phyloP scores from a whole-genome alignment of 2,113 vertebrate genomes.

The Tauraco erythrolophus region DNA sequence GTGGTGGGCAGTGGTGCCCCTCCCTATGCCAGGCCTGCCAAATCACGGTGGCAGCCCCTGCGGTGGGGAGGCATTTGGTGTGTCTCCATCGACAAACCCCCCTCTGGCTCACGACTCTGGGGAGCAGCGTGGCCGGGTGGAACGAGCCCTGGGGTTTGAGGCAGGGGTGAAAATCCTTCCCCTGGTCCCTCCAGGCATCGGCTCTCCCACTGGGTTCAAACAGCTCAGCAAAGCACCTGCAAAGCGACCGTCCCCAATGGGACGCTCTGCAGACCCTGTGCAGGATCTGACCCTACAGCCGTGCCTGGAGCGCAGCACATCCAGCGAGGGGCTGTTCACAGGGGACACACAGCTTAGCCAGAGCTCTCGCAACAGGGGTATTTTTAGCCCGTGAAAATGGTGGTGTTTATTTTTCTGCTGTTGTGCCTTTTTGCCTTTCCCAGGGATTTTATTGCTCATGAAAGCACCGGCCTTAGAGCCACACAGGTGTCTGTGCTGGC shows the following conservation, averaged over 20 bases:
- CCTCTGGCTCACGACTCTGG: fast-evolving
- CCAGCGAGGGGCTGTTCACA: neutral
- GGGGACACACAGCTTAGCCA: neutral
- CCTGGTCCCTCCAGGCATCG: neutral
- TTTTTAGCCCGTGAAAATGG: neutral
- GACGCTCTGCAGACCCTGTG: neutral
- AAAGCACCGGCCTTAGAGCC: neutral
- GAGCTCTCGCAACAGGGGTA: neutral
- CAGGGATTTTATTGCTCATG: neutral
- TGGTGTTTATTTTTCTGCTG: neutral
- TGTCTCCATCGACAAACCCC: fast-evolving
- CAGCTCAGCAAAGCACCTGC: neutral
- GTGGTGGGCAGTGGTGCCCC: neutral
- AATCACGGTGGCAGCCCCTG: fast-evolving
- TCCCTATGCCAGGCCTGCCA: neutral
- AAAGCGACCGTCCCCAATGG: fast-evolving
- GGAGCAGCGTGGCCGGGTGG: fast-evolving
- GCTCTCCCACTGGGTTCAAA: neutral
- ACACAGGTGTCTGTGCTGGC: neutral
- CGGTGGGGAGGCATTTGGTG: fast-evolving
- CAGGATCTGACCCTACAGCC: neutral
- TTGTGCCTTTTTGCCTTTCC: neutral
- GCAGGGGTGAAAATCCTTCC: neutral
- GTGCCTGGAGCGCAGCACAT: neutral
- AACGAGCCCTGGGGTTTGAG: neutral